Evolutionary conservation across 2,113 vertebrate genomes (phyloP).

Genomic region (Empidonax traillii): DNA sequence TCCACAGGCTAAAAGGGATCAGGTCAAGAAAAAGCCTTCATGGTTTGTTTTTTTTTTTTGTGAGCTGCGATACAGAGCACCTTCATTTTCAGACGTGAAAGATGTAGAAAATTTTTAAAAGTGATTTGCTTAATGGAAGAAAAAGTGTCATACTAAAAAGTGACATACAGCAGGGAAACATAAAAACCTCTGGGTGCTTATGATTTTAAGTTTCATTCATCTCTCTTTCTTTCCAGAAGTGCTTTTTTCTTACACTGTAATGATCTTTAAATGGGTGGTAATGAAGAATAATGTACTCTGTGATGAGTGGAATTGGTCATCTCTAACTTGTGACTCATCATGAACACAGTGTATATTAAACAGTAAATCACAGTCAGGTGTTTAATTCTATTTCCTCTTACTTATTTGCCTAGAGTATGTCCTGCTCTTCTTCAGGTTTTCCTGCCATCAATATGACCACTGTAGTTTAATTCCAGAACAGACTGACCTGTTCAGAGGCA

Average conservation of each 20-base stretch:
- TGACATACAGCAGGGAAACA: not conserved
- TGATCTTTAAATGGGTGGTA: constrained; percentile 10
- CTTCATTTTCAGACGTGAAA: constrained; percentile 14
- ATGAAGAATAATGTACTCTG: constrained; percentile 1
- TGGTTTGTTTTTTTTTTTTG: not conserved
- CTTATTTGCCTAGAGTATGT: not conserved
- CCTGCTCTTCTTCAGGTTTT: not conserved
- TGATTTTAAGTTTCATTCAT: not conserved
- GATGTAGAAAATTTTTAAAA: not conserved
- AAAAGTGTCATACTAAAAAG: not conserved
- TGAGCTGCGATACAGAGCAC: not conserved
- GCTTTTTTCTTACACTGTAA: not conserved
- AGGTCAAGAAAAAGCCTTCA: not conserved
- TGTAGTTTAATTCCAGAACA: not conserved
- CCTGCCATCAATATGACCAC: not conserved
- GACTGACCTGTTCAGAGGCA: not conserved
- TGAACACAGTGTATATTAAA: not conserved
- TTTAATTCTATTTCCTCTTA: not conserved
- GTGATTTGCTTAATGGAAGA: not conserved
- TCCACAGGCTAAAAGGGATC: not conserved
- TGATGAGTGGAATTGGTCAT: not conserved
- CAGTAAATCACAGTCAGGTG: not conserved
- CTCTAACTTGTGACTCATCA: not conserved
- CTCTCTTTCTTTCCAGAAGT: not conserved
- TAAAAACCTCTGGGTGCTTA: not conserved